Base-by-base conservation (phyloP, 2,113 vertebrate genomes). In the Calypte anna region DNA sequence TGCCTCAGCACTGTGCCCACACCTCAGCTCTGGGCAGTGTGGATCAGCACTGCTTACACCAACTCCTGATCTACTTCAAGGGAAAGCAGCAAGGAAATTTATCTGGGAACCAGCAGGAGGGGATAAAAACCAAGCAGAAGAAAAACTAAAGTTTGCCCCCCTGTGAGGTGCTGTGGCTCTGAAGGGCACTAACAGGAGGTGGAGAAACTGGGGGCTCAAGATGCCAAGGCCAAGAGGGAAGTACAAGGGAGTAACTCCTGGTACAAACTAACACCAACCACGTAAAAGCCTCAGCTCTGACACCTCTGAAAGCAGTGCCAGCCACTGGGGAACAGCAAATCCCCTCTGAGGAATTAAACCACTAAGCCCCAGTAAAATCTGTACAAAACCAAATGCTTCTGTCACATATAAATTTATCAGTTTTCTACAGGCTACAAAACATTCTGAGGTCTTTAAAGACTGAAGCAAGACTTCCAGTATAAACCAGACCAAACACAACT, bases 81-180 rank as follows among this genome's bases (percentile, higher is more conserved):
- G 33, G 5, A 20, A 4, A 72, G 62, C 62, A 54, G 54, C 15
- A 51, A 69, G 33, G 50, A 72, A 43, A 16, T 0, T 0, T 1
- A 11, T 5, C 22, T 13, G 17, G 40, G 16, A 33, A 61, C 21
- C 20, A 31, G 19, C 9, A 0, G 0, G 0, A 10, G 6, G 23
- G 16, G 14, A 10, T 22, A 3, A 12, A 14, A 2, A 72, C 10
- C 28, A 84, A n/a, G 48, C 19, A 28, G 12, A 12, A 33, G 6
- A 15, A 8, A 15, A 70, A 21, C 10, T 1, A 5, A 3, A 22
- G 43, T 22, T 6, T 43, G 23, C 10, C 2, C 15, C 12, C 17
- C 20, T 2, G 8, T 9, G 24, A 55, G 20, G 38, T 1, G 43
- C 31, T 72, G 19, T 27, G 33, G 58, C 50, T 33, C 62, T 10